phyloP scores from a whole-genome alignment of 1,140 invertebrate species.

The Eubasilissa regina region DNA sequence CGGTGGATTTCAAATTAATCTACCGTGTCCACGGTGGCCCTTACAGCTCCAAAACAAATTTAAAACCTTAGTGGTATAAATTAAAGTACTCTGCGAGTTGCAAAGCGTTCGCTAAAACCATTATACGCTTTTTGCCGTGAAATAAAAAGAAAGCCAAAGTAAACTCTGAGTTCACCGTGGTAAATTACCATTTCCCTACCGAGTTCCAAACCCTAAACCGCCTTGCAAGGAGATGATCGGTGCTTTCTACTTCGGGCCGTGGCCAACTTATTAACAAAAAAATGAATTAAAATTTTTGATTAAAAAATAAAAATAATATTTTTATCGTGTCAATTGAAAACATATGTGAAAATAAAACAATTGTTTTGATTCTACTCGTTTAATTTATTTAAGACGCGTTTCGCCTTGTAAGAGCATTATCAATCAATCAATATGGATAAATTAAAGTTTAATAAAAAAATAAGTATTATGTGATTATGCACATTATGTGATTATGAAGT shows the following conservation, averaged over 20 bases:
- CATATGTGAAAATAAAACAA: no score
- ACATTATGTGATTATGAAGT: no score
- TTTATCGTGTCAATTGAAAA: no score
- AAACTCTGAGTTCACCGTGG: constrained; percentile 25
- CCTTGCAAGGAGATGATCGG: constrained; percentile 2
- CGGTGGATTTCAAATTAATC: constrained; percentile 18
- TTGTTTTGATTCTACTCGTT: no score
- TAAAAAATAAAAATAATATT: no score
- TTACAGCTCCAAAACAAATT: constrained; percentile 24
- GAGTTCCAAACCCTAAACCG: background rate
- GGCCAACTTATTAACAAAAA: background rate
- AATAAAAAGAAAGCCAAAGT: constrained; percentile 33
- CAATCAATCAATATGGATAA: no score
- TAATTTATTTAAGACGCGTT: no score
- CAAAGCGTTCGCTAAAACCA: background rate
- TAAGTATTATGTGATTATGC: no score
- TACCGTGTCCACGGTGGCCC: background rate
- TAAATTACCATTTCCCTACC: constrained; percentile 25
- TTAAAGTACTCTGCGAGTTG: background rate
- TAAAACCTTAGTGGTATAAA: constrained; percentile 14
- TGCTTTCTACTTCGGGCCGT: background rate
- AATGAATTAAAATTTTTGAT: no score
- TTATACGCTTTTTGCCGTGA: constrained; percentile 8
- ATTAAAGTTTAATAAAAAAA: no score
- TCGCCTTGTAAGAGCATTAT: no score